These are phyloP conservation scores for Anthrax anthrax DNA, from an alignment of 2,888 invertebrate species.

Conservation along the genomic window DNA sequence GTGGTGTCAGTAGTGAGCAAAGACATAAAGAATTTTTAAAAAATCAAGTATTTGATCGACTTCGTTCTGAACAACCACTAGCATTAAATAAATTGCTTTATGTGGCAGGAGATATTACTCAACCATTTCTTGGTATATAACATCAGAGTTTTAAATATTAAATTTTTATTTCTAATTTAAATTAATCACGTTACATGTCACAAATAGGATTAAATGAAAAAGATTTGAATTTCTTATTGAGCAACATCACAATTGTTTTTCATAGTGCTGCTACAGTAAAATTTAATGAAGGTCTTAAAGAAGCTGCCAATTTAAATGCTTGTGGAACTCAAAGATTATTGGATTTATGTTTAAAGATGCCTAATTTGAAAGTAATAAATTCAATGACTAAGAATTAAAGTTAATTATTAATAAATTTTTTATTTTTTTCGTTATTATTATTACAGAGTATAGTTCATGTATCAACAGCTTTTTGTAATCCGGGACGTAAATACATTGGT, in stretches of 20 bases:
- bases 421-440: slow-evolving; percentile 25
- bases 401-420: background rate
- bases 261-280: slow-evolving; percentile 93
- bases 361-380: slow-evolving; percentile 46
- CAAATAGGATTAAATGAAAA: slow-evolving; percentile 47
- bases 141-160: background rate
- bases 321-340: slow-evolving; percentile 74
- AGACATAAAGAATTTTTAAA: slow-evolving; percentile 59
- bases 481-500: slow-evolving; percentile 63
- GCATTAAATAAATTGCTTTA: slow-evolving; percentile 52
- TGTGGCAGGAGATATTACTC: slow-evolving; percentile 61
- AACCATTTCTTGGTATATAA: slow-evolving; percentile 46
- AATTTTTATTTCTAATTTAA: too few species aligned
- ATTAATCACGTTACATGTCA: slow-evolving; percentile 1
- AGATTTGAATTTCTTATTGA: slow-evolving; percentile 45
- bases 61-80: slow-evolving; percentile 47
- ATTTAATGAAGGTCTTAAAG: slow-evolving; percentile 81
- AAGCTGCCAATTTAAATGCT: slow-evolving; percentile 79
- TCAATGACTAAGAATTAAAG: background rate
- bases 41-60: slow-evolving; percentile 59
- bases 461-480: slow-evolving; percentile 93
- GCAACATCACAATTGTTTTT: slow-evolving; percentile 71
- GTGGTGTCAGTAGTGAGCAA: slow-evolving; percentile 52
- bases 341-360: slow-evolving; percentile 69
- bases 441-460: slow-evolving; percentile 69